These are phyloP conservation scores for Lanius ludovicianus DNA, from an alignment of 2,113 vertebrate genomes.

Conservation along the genomic window DNA sequence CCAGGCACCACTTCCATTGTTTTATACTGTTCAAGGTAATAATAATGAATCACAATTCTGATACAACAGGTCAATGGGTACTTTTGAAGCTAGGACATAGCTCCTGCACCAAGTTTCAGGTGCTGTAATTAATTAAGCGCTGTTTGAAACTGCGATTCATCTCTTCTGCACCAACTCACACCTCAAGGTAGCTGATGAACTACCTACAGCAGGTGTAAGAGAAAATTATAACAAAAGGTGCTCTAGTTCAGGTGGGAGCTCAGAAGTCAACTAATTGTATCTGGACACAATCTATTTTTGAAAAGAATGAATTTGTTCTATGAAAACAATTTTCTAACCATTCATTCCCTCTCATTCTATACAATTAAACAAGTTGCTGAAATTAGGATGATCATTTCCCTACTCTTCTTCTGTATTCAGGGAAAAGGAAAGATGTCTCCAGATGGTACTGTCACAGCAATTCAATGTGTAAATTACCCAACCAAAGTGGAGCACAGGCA, in stretches of 20 bases:
- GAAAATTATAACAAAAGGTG: background rate
- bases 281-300: background rate
- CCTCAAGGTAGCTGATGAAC: background rate
- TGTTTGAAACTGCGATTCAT: background rate
- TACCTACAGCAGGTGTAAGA: background rate
- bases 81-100: background rate
- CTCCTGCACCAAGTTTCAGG: background rate
- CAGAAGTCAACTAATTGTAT: background rate
- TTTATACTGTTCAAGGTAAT: background rate
- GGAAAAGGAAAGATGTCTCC: background rate
- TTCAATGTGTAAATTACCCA: background rate
- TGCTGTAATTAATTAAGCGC: background rate
- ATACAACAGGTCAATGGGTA: background rate
- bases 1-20: background rate
- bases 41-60: background rate
- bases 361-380: background rate
- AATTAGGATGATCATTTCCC: background rate
- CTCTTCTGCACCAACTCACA: background rate
- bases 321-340: background rate
- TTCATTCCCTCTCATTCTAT: background rate
- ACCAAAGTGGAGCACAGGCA: background rate
- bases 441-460: background rate
- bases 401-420: background rate
- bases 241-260: background rate
- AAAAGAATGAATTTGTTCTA: background rate